Evolutionary conservation across 2,113 vertebrate genomes (phyloP).

Genomic region (Coptodon rendalli): DNA sequence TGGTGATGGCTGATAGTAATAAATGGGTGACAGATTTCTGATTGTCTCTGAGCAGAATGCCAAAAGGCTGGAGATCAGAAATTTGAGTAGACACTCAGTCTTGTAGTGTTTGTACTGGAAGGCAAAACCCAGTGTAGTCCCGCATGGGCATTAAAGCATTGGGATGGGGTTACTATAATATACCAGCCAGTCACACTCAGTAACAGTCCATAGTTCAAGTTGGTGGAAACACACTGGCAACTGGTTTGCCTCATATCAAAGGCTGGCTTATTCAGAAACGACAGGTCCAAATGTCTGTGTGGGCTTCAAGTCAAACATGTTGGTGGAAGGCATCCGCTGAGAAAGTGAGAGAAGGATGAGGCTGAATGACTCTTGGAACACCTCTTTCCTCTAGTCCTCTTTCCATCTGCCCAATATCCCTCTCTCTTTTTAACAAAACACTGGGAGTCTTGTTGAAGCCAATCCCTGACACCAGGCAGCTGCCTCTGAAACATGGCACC

Average conservation of each 20-base stretch:
- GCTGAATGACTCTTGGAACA: background rate
- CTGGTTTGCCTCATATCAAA: background rate
- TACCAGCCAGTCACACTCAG: slow-evolving; percentile 5
- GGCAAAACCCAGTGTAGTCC: background rate
- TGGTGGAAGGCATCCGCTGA: slow-evolving; percentile 5
- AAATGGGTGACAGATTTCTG: slow-evolving; percentile 11
- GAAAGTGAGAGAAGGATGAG: slow-evolving; percentile 6
- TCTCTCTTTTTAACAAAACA: background rate
- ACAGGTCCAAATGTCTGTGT: background rate
- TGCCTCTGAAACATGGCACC: background rate
- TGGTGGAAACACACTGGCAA: slow-evolving; percentile 3
- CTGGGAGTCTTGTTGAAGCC: background rate
- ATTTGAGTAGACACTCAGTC: background rate
- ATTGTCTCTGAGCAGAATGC: slow-evolving; percentile 46
- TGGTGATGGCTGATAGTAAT: slow-evolving; percentile 20
- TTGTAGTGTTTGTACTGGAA: background rate
- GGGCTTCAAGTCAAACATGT: slow-evolving; percentile 18
- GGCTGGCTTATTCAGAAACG: slow-evolving; percentile 12
- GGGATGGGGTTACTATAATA: background rate
- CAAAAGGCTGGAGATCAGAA: slow-evolving; percentile 1
- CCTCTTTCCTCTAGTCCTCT: background rate
- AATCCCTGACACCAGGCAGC: background rate
- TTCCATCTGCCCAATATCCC: background rate
- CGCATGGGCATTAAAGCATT: slow-evolving; percentile 13
- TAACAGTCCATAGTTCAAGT: slow-evolving; percentile 29